Evolutionary conservation across 1,140 invertebrate genomes (phyloP).

Genomic region (Trichomalopsis sarcophagae): DNA sequence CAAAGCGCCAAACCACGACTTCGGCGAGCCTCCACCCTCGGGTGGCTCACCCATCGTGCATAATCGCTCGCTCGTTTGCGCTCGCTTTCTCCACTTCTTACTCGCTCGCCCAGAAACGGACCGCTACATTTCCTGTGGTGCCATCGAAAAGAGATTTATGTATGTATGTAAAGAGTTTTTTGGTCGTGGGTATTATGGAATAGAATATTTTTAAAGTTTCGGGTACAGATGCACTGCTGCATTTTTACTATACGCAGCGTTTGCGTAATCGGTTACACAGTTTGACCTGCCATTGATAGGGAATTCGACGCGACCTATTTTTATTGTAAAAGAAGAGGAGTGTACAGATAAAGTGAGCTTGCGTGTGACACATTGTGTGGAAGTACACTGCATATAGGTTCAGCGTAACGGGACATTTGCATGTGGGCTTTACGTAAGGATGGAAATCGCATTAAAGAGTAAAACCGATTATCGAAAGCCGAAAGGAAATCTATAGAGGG

Average conservation of each 20-base stretch:
- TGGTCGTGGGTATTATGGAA: too few species aligned
- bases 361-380: too few species aligned
- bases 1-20: not conserved
- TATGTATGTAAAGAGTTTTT: too few species aligned
- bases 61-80: slow-evolving; percentile 39
- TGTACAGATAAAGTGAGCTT: too few species aligned
- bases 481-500: slow-evolving; percentile 3
- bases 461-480: not conserved
- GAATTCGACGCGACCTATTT: not conserved
- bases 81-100: not conserved
- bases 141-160: not conserved
- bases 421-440: not conserved
- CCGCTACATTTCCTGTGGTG: slow-evolving; percentile 34
- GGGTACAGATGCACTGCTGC: too few species aligned
- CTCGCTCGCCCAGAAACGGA: not conserved
- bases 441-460: slow-evolving; percentile 14
- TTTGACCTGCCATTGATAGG: not conserved
- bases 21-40: slow-evolving; percentile 62
- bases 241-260: too few species aligned
- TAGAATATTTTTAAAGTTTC: too few species aligned
- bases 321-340: not conserved
- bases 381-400: not conserved
- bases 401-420: not conserved
- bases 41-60: slow-evolving; percentile 71
- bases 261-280: too few species aligned